phyloP scores from a whole-genome alignment of 2,113 vertebrate genomes.

The Ia io region DNA sequence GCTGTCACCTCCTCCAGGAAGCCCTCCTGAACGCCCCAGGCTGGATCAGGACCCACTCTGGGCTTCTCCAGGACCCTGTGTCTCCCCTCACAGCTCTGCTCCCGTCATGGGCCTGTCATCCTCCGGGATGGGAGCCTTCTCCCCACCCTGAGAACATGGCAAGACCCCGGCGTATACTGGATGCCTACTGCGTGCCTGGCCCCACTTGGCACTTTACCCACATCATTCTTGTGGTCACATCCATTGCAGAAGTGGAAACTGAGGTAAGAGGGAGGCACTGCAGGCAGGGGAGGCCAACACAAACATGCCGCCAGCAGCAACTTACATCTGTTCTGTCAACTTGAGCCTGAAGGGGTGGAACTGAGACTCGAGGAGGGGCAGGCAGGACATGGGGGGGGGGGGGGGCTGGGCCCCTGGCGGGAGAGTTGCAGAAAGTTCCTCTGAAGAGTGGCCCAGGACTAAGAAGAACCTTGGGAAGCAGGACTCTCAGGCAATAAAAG shows the following conservation, averaged over 20 bases:
- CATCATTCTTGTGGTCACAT: fast-evolving
- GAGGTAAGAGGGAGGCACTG: background rate
- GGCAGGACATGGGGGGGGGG: background rate
- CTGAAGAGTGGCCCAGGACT: background rate
- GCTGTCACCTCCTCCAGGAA: background rate
- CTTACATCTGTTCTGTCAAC: background rate
- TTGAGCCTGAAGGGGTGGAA: fast-evolving
- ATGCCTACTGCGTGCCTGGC: background rate
- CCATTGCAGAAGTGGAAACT: background rate
- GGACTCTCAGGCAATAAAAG: background rate
- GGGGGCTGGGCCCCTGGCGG: fast-evolving
- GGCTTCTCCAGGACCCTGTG: background rate
- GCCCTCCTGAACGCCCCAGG: background rate
- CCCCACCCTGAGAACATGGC: background rate
- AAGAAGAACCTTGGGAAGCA: background rate
- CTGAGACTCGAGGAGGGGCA: background rate
- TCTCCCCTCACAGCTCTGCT: background rate
- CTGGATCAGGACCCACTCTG: background rate
- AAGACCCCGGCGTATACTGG: background rate
- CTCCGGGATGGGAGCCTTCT: background rate
- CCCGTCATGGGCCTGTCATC: background rate
- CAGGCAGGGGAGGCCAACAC: fast-evolving
- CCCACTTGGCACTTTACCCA: background rate
- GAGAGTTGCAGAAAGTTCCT: background rate
- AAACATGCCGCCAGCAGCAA: background rate